These are phyloP conservation scores for Nephrocerus scutellatus DNA, from an alignment of 2,888 invertebrate species.

Conservation along the genomic window DNA sequence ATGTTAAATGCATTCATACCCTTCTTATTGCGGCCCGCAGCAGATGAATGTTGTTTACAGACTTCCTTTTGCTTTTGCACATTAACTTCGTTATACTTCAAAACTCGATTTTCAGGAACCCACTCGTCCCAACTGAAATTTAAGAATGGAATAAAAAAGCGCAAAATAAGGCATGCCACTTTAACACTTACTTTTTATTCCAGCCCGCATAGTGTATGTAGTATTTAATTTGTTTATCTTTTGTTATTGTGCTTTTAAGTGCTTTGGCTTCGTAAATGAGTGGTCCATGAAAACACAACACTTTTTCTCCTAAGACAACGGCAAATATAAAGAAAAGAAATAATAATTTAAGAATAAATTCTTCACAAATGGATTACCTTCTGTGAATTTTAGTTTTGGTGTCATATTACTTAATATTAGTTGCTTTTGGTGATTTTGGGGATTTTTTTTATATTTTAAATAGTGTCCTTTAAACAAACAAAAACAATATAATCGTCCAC, in stretches of 20 bases:
- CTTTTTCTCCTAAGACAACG: slow-evolving; percentile 67
- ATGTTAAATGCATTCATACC: slow-evolving; percentile 40
- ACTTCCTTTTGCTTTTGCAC: slow-evolving; percentile 83
- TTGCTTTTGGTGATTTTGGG: slow-evolving; percentile 34
- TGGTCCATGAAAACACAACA: slow-evolving; percentile 93
- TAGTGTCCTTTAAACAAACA: no score
- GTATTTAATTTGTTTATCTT: slow-evolving; percentile 83
- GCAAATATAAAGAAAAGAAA: slow-evolving; percentile 3
- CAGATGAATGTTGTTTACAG: slow-evolving; percentile 68
- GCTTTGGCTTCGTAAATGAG: slow-evolving; percentile 96
- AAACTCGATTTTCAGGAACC: slow-evolving; percentile 85
- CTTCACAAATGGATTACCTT: slow-evolving; percentile 55
- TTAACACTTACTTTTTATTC: slow-evolving; percentile 81
- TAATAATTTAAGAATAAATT: background rate
- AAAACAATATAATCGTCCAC: no score
- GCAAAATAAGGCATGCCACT: no score
- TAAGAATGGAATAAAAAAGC: slow-evolving; percentile 1
- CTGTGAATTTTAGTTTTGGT: slow-evolving; percentile 65
- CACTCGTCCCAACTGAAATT: slow-evolving; percentile 75
- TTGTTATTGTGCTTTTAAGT: slow-evolving; percentile 70
- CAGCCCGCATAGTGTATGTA: slow-evolving; percentile 96
- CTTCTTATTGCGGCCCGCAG: slow-evolving; percentile 63
- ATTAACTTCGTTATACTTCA: slow-evolving; percentile 86
- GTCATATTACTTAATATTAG: slow-evolving; percentile 46
- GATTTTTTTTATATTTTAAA: slow-evolving; percentile 12